These are phyloP conservation scores for Andrena minutula DNA, from an alignment of 2,888 invertebrate species.

Conservation along the genomic window DNA sequence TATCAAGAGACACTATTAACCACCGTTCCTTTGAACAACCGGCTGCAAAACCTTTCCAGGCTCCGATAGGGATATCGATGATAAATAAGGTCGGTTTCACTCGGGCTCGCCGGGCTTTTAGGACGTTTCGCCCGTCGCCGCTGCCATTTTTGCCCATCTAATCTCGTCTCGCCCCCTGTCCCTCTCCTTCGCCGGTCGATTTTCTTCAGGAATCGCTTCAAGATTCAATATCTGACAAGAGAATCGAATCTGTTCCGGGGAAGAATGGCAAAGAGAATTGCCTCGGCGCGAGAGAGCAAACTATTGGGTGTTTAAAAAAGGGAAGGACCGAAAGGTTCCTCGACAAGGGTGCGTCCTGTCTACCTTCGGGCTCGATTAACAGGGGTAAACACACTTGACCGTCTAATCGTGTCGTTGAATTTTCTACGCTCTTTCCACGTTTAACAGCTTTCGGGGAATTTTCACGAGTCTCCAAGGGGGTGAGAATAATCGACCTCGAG, in stretches of 20 bases:
- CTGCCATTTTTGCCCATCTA: slow-evolving; percentile 62
- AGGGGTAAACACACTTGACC: slow-evolving; percentile 46
- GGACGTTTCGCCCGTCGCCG: slow-evolving; percentile 62
- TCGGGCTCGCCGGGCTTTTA: slow-evolving; percentile 68
- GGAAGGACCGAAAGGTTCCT: slow-evolving; percentile 10
- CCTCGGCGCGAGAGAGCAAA: slow-evolving; percentile 1
- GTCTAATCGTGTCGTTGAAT: slow-evolving; percentile 25
- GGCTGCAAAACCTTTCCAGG: slow-evolving; percentile 55
- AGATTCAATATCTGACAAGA: slow-evolving; percentile 62
- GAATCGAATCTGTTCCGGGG: slow-evolving; percentile 49
- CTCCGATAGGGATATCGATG: slow-evolving; percentile 58
- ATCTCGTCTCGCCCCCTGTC: slow-evolving; percentile 32
- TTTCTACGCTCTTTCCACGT: neutral
- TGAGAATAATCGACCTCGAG: neutral
- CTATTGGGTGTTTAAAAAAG: slow-evolving; percentile 28
- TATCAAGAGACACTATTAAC: slow-evolving; percentile 51
- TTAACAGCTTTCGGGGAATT: neutral
- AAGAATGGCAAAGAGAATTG: slow-evolving; percentile 32
- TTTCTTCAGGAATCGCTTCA: slow-evolving; percentile 42
- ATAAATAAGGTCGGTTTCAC: slow-evolving; percentile 73
- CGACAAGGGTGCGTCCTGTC: slow-evolving; percentile 15
- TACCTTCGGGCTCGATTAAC: slow-evolving; percentile 35
- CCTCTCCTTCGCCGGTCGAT: neutral
- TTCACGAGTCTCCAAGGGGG: neutral
- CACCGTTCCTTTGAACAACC: slow-evolving; percentile 54